Base-by-base conservation (phyloP, 2,113 vertebrate genomes). In the Morone chrysops region DNA sequence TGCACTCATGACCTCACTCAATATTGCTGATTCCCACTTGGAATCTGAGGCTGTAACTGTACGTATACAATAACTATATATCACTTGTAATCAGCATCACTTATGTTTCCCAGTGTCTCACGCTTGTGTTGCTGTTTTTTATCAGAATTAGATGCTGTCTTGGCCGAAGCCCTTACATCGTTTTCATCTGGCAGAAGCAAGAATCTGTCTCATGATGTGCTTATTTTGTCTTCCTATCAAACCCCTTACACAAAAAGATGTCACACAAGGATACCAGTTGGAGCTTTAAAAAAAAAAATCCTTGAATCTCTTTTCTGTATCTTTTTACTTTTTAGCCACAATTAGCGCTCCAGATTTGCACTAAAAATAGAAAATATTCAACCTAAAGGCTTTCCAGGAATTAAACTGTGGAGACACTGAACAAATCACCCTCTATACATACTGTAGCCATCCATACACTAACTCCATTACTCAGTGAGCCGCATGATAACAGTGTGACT, bases 401-500 rank as follows among this genome's bases (percentile, higher is more conserved):
- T 65, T 31, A 54, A 38, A 56, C 63, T 45, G 17, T n/a, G 2
- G 1, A 51, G 22, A 25, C 38, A 31, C 36, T 18, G 6, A 76
- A 62, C 38, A 70, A 60, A 54, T 71, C 38, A 11, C 1, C 5
- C 45, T 71, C n/a, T 14, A 67, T 41, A 57, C 62, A 48, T 68
- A n/a, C 70, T 69, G 40, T 7, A 40, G 16, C 40, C 36, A 11
- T 59, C 57, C 51, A 25, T 57, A 78, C 13, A 40, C 68, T 83
- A 67, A 75, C 36, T n/a, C 13, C 18, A 40, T 76, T 43, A 59
- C 67, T 60, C 54, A 11, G 8, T 25, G 7, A 78, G 53, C 70
- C 89, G 47, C 89, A 91, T 91, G 90, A 90, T 73, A 48, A 54
- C 20, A 40, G 41, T 47, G 57, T 85, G 73, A 72, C 54, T 89